These are phyloP conservation scores for Pangasius sanitwongsei DNA, from an alignment of 2,797 vertebrate species.

Conservation along the genomic window DNA sequence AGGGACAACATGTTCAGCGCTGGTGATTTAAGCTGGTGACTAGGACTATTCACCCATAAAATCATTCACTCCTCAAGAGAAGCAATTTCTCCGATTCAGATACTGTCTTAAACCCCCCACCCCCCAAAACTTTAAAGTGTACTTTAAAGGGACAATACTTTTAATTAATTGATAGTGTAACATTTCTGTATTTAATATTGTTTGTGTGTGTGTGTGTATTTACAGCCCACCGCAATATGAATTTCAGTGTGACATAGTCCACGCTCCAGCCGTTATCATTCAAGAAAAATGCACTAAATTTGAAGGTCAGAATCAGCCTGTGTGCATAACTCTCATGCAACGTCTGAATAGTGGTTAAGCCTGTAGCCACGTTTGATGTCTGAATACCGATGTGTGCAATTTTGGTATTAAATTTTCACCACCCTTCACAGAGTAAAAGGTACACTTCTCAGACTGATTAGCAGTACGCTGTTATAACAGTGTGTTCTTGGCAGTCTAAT, in stretches of 20 bases:
- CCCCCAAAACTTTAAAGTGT: no score
- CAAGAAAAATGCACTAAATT: background rate
- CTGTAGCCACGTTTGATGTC: background rate
- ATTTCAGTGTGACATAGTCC: no score
- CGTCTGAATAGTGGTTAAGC: no score
- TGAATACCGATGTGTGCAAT: background rate
- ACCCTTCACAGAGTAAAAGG: background rate
- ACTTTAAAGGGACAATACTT: no score
- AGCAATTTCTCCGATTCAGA: no score
- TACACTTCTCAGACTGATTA: background rate
- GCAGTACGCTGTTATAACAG: background rate
- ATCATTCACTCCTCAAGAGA: no score
- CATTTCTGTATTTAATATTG: background rate
- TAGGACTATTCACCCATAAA: no score
- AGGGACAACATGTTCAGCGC: background rate
- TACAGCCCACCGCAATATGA: no score
- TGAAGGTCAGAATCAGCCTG: background rate
- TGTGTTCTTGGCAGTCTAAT: background rate
- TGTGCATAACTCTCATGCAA: no score
- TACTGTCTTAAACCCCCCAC: no score
- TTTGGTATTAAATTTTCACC: background rate
- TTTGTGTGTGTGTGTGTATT: background rate
- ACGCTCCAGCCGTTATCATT: background rate
- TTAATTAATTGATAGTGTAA: background rate
- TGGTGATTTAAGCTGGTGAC: background rate